Percentiles rank a stretch among this genome's conserved stretches.
Evolutionary conservation across 2,113 vertebrate species (phyloP).

Genomic region (Nestor notabilis): DNA sequence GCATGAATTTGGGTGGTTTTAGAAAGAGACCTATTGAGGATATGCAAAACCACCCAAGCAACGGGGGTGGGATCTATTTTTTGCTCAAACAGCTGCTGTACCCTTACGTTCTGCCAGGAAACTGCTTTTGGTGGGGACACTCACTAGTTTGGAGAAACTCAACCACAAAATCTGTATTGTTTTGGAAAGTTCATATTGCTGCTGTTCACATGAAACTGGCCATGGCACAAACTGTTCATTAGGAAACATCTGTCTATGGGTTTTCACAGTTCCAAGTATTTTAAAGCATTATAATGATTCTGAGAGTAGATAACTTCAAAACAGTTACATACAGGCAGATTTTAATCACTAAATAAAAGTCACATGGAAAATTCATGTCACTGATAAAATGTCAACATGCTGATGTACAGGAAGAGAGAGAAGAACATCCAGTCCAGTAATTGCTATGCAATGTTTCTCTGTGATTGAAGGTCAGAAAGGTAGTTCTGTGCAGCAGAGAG

Average conservation of each 20-base stretch:
- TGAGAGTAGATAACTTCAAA: conserved; percentile 19
- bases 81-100: neutral
- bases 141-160: neutral
- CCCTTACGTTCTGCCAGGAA: conserved; percentile 23
- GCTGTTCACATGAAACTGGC: neutral
- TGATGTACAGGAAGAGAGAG: conserved; percentile 28
- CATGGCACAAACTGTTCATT: neutral
- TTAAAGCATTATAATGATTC: conserved; percentile 18
- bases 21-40: neutral
- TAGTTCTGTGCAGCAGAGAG: neutral
- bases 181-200: conserved; percentile 45
- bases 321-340: neutral
- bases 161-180: conserved; percentile 21
- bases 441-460: neutral
- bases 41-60: neutral
- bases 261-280: conserved; percentile 51
- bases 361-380: neutral
- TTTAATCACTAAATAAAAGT: neutral
- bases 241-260: conserved; percentile 68
- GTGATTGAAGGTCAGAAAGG: neutral
- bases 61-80: neutral
- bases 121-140: conserved; percentile 20
- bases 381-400: neutral
- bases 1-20: neutral
- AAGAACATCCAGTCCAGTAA: neutral